These are phyloP conservation scores for Phyllostomus discolor DNA, from an alignment of 2,113 vertebrate species.

Conservation along the genomic window DNA sequence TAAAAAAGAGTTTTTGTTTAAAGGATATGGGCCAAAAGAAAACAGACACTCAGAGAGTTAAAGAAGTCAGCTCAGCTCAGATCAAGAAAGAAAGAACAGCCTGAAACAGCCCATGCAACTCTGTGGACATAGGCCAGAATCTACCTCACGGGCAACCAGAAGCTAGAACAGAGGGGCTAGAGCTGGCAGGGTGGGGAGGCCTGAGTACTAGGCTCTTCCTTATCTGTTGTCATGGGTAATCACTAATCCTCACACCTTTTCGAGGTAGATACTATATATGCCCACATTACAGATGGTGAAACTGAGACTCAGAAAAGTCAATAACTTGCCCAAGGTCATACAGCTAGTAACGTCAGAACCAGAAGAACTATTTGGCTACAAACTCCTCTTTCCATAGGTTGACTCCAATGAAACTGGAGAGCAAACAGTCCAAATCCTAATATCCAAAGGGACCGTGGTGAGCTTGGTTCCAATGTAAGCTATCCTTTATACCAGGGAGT, in stretches of 20 bases:
- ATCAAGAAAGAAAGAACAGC: constrained; percentile 17
- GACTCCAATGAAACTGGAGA: not conserved
- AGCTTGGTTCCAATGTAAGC: not conserved
- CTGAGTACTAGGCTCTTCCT: not conserved
- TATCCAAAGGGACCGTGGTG: not conserved
- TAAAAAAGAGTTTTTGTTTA: constrained; percentile 31
- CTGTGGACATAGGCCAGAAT: not conserved
- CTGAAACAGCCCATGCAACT: not conserved
- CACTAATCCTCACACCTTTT: not conserved
- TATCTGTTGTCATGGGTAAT: not conserved
- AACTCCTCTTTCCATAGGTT: not conserved
- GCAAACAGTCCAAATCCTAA: not conserved
- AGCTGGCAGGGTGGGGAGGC: not conserved
- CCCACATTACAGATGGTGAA: not conserved
- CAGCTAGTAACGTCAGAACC: not conserved
- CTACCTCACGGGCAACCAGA: not conserved
- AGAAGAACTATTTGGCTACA: not conserved
- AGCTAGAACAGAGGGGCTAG: not conserved
- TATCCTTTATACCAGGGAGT: not conserved
- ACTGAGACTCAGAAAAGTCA: not conserved
- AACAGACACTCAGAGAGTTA: constrained; percentile 30
- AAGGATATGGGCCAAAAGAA: constrained; percentile 43
- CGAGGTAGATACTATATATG: not conserved
- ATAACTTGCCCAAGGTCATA: not conserved
- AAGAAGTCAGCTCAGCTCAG: constrained; percentile 4